Conservation (phyloP, 2,888 invertebrate genomes). For the Liopterus haemorrhoidalis region DNA sequence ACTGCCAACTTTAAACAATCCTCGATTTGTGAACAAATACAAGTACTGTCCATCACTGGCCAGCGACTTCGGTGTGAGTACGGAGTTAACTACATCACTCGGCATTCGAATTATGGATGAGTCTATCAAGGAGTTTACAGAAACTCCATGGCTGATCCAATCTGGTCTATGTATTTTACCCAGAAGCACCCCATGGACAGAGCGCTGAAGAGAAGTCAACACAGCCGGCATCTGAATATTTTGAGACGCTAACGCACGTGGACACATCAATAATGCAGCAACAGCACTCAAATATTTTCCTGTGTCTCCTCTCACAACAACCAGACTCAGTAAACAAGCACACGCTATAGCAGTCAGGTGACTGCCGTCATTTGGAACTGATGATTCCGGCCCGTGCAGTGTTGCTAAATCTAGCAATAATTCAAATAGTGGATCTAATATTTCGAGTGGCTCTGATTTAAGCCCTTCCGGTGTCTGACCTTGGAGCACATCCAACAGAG, state of each 20-base stretch:
- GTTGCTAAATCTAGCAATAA: constrained; percentile 78
- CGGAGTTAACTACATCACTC: constrained; percentile 47
- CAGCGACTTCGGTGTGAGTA: constrained; percentile 54
- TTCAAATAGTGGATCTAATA: constrained; percentile 74
- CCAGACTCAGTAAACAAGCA: constrained; percentile 84
- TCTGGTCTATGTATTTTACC: constrained; percentile 74
- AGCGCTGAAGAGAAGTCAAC: constrained; percentile 76
- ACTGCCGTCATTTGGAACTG: constrained; percentile 56
- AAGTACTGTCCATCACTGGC: constrained; percentile 88
- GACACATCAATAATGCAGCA: constrained; percentile 81
- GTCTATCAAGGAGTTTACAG: constrained; percentile 65
- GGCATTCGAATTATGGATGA: constrained; percentile 56
- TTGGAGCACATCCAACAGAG: constrained; percentile 86
- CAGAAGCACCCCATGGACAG: constrained; percentile 80
- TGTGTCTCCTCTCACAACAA: constrained; percentile 89
- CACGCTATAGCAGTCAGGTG: constrained; percentile 82
- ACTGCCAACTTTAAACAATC: constrained; percentile 88
- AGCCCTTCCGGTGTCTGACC: constrained; percentile 83
- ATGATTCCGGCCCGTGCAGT: constrained; percentile 56
- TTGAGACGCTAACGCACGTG: constrained; percentile 69
- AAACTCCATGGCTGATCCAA: constrained; percentile 85
- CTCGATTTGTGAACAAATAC: constrained; percentile 78
- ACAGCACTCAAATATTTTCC: constrained; percentile 83
- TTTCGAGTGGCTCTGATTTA: constrained; percentile 69
- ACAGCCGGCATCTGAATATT: constrained; percentile 81